Evolutionary conservation across 1,140 invertebrate genomes (phyloP).

Genomic region (Nymphalis io): DNA sequence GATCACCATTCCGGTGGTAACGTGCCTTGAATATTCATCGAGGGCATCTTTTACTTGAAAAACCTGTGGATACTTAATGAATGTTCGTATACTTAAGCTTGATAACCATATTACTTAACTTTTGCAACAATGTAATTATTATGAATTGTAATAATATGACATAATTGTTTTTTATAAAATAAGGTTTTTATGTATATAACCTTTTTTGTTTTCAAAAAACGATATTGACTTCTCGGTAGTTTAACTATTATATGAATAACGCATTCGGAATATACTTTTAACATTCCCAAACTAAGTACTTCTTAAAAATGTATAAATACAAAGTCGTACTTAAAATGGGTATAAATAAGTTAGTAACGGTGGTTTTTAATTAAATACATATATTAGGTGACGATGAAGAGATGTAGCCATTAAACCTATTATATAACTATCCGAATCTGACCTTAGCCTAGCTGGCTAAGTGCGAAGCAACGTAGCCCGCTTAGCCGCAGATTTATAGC

Average conservation of each 20-base stretch:
- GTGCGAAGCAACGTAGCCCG: slow-evolving; percentile 22
- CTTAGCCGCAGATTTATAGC: slow-evolving; percentile 21
- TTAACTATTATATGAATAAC: background rate
- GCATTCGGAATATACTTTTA: too few species aligned
- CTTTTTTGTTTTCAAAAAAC: too few species aligned
- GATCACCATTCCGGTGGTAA: slow-evolving; percentile 9
- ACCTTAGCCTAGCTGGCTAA: slow-evolving; percentile 21
- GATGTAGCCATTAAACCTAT: background rate
- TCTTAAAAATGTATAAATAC: too few species aligned
- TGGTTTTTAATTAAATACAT: too few species aligned
- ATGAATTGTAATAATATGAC: too few species aligned
- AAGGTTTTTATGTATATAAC: too few species aligned
- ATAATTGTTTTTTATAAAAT: too few species aligned
- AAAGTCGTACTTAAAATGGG: too few species aligned
- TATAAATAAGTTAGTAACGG: too few species aligned
- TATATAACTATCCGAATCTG: slow-evolving; percentile 14
- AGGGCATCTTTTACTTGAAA: background rate
- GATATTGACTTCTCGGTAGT: background rate
- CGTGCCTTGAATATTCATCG: slow-evolving; percentile 24
- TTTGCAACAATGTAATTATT: background rate
- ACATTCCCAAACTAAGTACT: too few species aligned
- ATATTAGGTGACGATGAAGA: background rate
- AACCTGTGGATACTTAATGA: background rate
- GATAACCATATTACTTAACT: slow-evolving; percentile 2
- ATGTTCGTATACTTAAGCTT: background rate